Conservation (phyloP, 2,888 invertebrate species). For the Salpingus planirostris region DNA sequence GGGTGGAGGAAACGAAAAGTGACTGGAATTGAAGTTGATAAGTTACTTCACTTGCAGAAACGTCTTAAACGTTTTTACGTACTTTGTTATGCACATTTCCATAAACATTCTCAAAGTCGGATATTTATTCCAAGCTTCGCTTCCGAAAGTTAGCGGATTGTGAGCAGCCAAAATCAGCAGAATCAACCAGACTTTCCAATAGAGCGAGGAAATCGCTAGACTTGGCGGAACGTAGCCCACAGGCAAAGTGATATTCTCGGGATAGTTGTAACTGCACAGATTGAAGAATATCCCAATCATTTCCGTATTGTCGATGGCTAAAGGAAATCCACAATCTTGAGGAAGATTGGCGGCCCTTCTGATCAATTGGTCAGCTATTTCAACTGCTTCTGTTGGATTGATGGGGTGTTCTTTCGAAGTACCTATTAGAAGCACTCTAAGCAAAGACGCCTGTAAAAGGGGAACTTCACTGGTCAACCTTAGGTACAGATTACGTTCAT, state of each 20-base stretch:
- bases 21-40: conserved; percentile 37
- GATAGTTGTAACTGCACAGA: conserved; percentile 83
- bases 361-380: conserved; percentile 76
- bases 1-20: conserved; percentile 63
- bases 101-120: conserved; percentile 84
- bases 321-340: conserved; percentile 59
- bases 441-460: conserved; percentile 73
- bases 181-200: conserved; percentile 92
- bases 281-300: conserved; percentile 85
- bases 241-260: conserved; percentile 85
- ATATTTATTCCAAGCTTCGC: conserved; percentile 80
- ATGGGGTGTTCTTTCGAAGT: conserved; percentile 66
- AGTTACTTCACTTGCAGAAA: too few species aligned
- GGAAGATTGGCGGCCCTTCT: conserved; percentile 75
- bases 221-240: conserved; percentile 73
- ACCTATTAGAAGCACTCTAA: conserved; percentile 76
- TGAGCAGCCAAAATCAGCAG: conserved; percentile 84
- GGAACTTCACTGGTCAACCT: conserved; percentile 84
- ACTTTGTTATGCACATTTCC: conserved; percentile 96
- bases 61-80: conserved; percentile 38
- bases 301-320: conserved; percentile 71
- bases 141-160: conserved; percentile 82
- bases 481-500: conserved; percentile 69
- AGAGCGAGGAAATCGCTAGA: conserved; percentile 82
- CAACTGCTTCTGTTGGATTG: conserved; percentile 73